A percentile compares a stretch with the other conserved stretches of the same genome.
Conservation (phyloP, 2,797 vertebrate genomes). For the Varecia variegata region DNA sequence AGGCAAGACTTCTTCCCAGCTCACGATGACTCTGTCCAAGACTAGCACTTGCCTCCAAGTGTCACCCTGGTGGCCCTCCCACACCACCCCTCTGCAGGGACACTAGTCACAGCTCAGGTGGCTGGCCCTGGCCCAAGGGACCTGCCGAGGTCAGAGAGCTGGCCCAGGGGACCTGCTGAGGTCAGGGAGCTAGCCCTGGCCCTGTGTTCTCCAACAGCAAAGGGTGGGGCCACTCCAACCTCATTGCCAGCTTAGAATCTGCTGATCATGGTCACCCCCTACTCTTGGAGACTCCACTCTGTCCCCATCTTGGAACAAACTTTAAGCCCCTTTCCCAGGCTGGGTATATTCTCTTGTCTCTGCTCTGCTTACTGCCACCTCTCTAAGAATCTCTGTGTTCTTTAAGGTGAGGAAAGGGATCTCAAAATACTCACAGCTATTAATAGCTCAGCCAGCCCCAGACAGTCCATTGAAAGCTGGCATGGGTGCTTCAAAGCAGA, state of each 20-base stretch:
- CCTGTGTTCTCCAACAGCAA: conserved; percentile 49
- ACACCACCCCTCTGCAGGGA: conserved; percentile 43
- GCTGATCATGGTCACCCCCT: background rate
- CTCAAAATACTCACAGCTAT: conserved; percentile 77
- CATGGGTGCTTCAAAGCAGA: conserved; percentile 57
- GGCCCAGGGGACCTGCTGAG: conserved; percentile 45
- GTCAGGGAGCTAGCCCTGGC: conserved; percentile 56
- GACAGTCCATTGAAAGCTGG: conserved; percentile 58
- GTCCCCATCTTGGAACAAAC: background rate
- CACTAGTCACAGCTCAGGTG: conserved; percentile 66
- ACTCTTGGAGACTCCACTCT: background rate
- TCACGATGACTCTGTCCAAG: background rate
- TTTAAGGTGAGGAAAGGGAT: conserved; percentile 65
- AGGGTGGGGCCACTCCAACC: conserved; percentile 50
- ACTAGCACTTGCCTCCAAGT: conserved; percentile 30
- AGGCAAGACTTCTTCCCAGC: conserved; percentile 8
- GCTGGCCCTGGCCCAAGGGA: conserved; percentile 55
- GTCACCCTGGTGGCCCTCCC: conserved; percentile 64
- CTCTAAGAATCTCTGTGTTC: conserved; percentile 75
- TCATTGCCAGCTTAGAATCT: conserved; percentile 29
- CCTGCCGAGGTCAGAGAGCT: conserved; percentile 59
- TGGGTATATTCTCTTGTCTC: conserved; percentile 3
- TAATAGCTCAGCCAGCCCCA: conserved; percentile 66
- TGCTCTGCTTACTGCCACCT: conserved; percentile 68
- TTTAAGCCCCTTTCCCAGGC: conserved; percentile 25